phyloP scores from a whole-genome alignment of 2,888 invertebrate species.

The Pollenia angustigena region DNA sequence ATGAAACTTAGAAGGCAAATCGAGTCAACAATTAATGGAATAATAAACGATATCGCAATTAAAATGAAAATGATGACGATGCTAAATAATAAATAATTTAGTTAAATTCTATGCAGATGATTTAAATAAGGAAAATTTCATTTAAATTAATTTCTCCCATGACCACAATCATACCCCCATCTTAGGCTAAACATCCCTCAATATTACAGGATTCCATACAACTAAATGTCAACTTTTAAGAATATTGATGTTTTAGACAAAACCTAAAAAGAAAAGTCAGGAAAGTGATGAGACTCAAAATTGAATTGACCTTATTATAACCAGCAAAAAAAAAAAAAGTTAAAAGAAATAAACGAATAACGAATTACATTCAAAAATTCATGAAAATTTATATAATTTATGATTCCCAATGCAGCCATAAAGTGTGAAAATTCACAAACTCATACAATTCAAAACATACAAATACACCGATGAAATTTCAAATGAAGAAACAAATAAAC shows the following conservation, averaged over 20 bases:
- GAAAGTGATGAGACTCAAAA: slow-evolving; percentile 18
- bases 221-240: slow-evolving; percentile 20
- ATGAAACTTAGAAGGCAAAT: neutral
- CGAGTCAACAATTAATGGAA: neutral
- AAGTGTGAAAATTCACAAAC: slow-evolving; percentile 72
- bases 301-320: slow-evolving; percentile 57
- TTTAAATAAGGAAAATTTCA: slow-evolving; percentile 21
- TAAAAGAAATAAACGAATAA: slow-evolving; percentile 4
- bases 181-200: neutral
- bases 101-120: neutral
- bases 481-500: slow-evolving; percentile 6
- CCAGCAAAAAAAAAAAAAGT: neutral
- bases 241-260: slow-evolving; percentile 43
- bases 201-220: neutral
- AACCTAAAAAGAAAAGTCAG: neutral
- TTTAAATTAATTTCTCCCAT: slow-evolving; percentile 52
- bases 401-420: slow-evolving; percentile 80
- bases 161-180: slow-evolving; percentile 4
- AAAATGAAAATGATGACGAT: neutral
- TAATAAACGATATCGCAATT: slow-evolving; percentile 12
- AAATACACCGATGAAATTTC: neutral
- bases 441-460: neutral
- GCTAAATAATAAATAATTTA: slow-evolving; percentile 24
- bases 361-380: slow-evolving; percentile 76
- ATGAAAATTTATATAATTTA: slow-evolving; percentile 81